Conservation (phyloP, 1,140 invertebrate genomes). For the Pseudomyrmex pallidus region DNA sequence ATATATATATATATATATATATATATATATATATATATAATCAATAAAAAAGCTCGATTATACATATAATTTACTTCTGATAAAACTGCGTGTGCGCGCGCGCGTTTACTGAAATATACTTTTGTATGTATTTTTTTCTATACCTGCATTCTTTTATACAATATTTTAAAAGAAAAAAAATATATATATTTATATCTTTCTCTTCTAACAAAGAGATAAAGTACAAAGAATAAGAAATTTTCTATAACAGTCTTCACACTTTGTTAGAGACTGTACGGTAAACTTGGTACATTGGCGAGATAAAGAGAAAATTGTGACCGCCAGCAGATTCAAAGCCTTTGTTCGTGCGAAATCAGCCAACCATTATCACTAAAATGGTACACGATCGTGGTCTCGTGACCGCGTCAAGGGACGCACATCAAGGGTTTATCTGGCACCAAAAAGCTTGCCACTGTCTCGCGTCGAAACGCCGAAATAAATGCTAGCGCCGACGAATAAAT, state of each 20-base stretch:
- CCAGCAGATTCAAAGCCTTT: slow-evolving; percentile 2
- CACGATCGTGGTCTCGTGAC: slow-evolving; percentile 39
- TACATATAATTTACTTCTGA: slow-evolving; percentile 17
- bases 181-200: too few species aligned
- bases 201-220: too few species aligned
- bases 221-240: not conserved
- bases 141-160: too few species aligned
- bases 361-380: slow-evolving; percentile 55
- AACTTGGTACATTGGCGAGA: not conserved
- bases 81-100: not conserved
- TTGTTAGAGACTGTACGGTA: not conserved
- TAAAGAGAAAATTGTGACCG: not conserved
- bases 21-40: too few species aligned
- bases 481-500: slow-evolving; percentile 62
- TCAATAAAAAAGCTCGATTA: too few species aligned
- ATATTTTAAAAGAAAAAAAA: too few species aligned
- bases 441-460: slow-evolving; percentile 52
- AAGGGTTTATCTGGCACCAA: slow-evolving; percentile 53
- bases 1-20: too few species aligned
- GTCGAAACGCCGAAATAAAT: slow-evolving; percentile 59
- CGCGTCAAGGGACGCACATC: slow-evolving; percentile 40
- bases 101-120: not conserved
- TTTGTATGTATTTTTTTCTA: not conserved
- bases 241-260: not conserved
- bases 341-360: slow-evolving; percentile 16